Evolutionary conservation across 2,113 vertebrate genomes (phyloP), one percentile per base, ranked within the genome.

Genomic region (Gobiocypris rarus): DNA sequence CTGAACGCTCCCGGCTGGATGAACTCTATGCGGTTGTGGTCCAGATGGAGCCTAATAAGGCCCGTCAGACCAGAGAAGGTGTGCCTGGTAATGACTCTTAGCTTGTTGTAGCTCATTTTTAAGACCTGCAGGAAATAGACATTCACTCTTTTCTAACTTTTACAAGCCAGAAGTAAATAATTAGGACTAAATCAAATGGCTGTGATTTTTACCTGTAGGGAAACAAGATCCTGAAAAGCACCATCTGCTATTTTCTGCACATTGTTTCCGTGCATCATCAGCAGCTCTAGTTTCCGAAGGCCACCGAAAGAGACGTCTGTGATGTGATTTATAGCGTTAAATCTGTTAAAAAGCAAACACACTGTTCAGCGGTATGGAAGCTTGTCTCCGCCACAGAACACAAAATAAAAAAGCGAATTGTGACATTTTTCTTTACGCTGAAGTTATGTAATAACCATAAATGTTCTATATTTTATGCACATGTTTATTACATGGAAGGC

Each of bases 61-160:
- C 87, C 92, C 26, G 92, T 93, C 82, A 99, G 95, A 31, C 97
- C 97, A 84, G 90, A 94, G 58, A 99, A 94, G 13, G 95, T 96
- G 69, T 92, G 89, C 0, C 89, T 84, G 17, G 94, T 93, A 86
- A 99, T 91, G 71, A 93, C 92, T 5, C 92, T 93, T 70, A 99
- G 87, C 86, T 98, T 97, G 90, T 99, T 99, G 87, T 98, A 99
- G 91, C 97, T 99, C 86, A 98, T 93, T 89, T 99, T 99, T 90
- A 99, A 93, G 41, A 98, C 96, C 97, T 99, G 71, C 14, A 76
- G 9, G 11, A 43, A 82, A 78, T 2, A 13, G n/a, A n/a, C n/a
- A n/a, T n/a, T n/a, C n/a, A n/a, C n/a, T n/a, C n/a, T n/a, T n/a
- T n/a, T n/a, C n/a, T n/a, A n/a, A n/a, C n/a, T n/a, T n/a, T 14